Evolutionary conservation across 2,113 vertebrate species (phyloP).

Genomic region (Gambusia affinis): DNA sequence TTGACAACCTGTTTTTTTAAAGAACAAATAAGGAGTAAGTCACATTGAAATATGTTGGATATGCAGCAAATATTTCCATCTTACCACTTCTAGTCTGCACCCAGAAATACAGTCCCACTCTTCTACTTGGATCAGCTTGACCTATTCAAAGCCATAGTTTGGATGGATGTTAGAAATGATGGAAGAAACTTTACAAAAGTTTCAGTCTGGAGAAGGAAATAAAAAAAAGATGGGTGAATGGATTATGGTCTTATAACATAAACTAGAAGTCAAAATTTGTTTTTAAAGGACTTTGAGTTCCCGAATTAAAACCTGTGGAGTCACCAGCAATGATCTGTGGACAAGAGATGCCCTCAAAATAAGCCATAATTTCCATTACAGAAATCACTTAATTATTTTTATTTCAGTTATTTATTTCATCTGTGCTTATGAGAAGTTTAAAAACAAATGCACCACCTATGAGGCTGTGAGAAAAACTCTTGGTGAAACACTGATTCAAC

Average conservation of each 20-base stretch:
- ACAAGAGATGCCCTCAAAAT: not conserved
- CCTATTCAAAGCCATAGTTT: not conserved
- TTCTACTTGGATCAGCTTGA: too few relatives aligned
- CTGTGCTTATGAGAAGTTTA: too few relatives aligned
- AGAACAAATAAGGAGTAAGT: not conserved
- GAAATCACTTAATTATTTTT: too few relatives aligned
- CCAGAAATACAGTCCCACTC: not conserved
- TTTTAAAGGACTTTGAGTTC: too few relatives aligned
- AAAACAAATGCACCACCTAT: too few relatives aligned
- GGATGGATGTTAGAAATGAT: not conserved
- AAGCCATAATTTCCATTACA: too few relatives aligned
- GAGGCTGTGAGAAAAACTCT: too few relatives aligned
- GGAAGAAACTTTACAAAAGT: not conserved
- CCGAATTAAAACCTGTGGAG: not conserved
- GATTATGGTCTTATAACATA: not conserved
- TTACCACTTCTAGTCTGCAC: not conserved
- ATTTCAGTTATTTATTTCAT: too few relatives aligned
- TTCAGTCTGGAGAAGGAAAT: too few relatives aligned
- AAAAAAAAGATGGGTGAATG: not conserved
- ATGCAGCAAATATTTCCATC: not conserved
- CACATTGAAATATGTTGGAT: not conserved
- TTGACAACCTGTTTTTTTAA: not conserved
- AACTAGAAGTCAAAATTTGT: not conserved
- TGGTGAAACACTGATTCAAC: too few relatives aligned
- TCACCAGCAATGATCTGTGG: not conserved